Evolutionary conservation across 2,888 invertebrate species (phyloP).

Genomic region (Rhopalosiphum nymphaeae): DNA sequence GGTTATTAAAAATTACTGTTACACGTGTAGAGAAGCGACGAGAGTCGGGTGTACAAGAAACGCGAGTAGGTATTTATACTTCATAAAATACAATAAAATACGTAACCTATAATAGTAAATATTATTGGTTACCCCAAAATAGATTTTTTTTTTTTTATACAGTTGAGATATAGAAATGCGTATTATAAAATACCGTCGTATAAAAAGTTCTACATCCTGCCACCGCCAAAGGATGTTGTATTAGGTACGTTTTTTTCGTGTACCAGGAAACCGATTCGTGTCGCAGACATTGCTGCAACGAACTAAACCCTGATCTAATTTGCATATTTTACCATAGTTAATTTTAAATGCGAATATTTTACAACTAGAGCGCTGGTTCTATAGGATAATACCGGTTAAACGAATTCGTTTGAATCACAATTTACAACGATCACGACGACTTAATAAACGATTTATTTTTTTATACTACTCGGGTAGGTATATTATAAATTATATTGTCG

Average conservation of each 20-base stretch:
- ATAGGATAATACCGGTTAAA: constrained; percentile 27
- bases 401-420: constrained; percentile 20
- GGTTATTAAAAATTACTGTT: no score
- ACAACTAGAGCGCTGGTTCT: constrained; percentile 34
- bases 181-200: not conserved
- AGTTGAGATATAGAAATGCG: not conserved
- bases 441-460: constrained; percentile 18
- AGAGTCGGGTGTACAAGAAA: no score
- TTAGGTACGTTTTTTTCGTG: not conserved
- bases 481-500: not conserved
- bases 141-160: not conserved
- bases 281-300: not conserved
- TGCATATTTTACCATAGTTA: constrained; percentile 54
- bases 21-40: no score
- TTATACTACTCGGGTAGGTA: not conserved
- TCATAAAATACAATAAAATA: not conserved
- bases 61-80: no score
- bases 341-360: constrained; percentile 47
- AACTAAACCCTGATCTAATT: not conserved
- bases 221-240: not conserved
- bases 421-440: constrained; percentile 26
- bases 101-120: not conserved
- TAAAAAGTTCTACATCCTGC: not conserved
- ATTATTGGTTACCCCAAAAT: not conserved
- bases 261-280: constrained; percentile 15